Evolutionary conservation across 2,113 vertebrate genomes (phyloP), one percentile per base, ranked within the genome.

Genomic region (Urocolius indicus): DNA sequence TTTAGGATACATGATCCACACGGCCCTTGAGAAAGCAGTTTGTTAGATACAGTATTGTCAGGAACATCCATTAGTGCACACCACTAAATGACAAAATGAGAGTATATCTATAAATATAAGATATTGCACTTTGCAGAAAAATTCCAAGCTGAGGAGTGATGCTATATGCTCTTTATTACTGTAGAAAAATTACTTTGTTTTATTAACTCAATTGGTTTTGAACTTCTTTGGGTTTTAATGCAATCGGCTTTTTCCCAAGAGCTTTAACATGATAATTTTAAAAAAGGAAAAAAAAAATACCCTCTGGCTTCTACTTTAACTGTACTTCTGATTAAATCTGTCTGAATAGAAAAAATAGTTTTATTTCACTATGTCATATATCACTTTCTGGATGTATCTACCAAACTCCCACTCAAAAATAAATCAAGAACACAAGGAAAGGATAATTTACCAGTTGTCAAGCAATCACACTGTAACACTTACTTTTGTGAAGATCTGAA

Each of bases 401-500:
- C 72, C 20, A 34, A 62, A 89, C 48, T 62, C 45, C 49, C 52
- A 89, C 34, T 75, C 82, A 76, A 84, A 90, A 68, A 91, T 52
- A 93, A 93, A 77, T 67, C 16, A 77, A 45, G 38, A 65, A 71
- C 6, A 93, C 30, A 32, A 61, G 43, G 52, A 67, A 90, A 92
- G 67, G 13, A 68, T 78, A 74, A 96, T 95, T 96, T 91, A 95
- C 75, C 84, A 92, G 75, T 67, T 74, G 76, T 20, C 54, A 96
- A 90, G 84, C 54, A 87, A 88, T 43, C 22, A 57, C 34, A 81
- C 91, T 90, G 93, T 96, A 96, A 92, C 79, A 98, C 99, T 97
- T 97, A 99, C 99, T 98, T 99, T 99, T 95, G 99, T 98, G 62
- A 99, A 98, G 69, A 99, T 98, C 97, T 98, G 98, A 97, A 99